Percentiles rank a stretch among this genome's conserved stretches.
These are phyloP conservation scores for Protaetia brevitarsis DNA, from an alignment of 1,140 invertebrate species.

Conservation along the genomic window DNA sequence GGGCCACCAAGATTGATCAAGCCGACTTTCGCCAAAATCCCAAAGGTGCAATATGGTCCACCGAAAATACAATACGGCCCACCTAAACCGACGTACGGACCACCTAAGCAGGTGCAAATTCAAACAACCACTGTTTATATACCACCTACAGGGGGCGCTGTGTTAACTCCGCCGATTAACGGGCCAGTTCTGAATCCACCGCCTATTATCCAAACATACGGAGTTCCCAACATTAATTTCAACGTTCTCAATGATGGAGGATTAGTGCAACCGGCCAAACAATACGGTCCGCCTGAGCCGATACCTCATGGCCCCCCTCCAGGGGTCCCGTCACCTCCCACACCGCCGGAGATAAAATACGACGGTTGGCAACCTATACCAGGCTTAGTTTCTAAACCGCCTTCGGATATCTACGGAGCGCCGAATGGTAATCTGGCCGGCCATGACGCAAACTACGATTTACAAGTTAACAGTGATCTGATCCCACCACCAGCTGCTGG, in stretches of 20 bases:
- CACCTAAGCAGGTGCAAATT: slow-evolving; percentile 53
- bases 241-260: slow-evolving; percentile 48
- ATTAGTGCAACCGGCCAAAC: slow-evolving; percentile 28
- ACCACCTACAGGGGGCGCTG: slow-evolving; percentile 29
- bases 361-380: slow-evolving; percentile 82
- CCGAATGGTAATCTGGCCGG: slow-evolving; percentile 34
- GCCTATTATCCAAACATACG: slow-evolving; percentile 47
- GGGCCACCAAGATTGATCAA: slow-evolving; percentile 23
- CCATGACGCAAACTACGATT: slow-evolving; percentile 22
- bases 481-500: slow-evolving; percentile 46
- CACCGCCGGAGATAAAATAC: slow-evolving; percentile 71
- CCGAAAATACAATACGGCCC: slow-evolving; percentile 39
- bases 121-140: slow-evolving; percentile 42
- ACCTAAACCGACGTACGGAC: slow-evolving; percentile 49
- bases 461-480: slow-evolving; percentile 42
- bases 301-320: slow-evolving; percentile 57
- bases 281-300: slow-evolving; percentile 48
- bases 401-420: slow-evolving; percentile 43
- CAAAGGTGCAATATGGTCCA: slow-evolving; percentile 32
- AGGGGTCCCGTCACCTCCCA: slow-evolving; percentile 67
- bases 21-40: slow-evolving; percentile 11
- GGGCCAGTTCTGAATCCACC: slow-evolving; percentile 35
- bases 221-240: slow-evolving; percentile 45
- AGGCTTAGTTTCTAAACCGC: slow-evolving; percentile 53
- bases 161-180: slow-evolving; percentile 37